Evolutionary conservation across 2,888 invertebrate genomes (phyloP), one percentile per base, ranked within the genome.

Genomic region (Platycheirus rosarum): DNA sequence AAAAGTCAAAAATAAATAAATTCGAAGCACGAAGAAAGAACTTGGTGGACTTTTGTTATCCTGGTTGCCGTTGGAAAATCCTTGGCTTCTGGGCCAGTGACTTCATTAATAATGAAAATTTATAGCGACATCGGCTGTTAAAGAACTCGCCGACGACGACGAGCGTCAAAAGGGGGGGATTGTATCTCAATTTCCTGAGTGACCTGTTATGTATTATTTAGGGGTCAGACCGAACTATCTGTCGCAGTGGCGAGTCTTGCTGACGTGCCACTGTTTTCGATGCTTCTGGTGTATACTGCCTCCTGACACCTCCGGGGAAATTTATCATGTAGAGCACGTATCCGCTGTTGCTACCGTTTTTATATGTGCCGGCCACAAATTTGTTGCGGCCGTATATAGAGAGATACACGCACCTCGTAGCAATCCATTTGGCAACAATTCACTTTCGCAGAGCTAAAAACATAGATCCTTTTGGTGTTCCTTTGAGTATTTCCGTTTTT

Each of bases 81-180:
- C 60, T 60, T 66, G 60, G 40, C 49, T 79, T 79, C 75, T 69
- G 69, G 75, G 37, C 69, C 69, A 75, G 75, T 75, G 79, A 69
- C 75, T 79, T 79, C 69, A 75, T 79, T 79, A 79, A 79, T 75
- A 79, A 79, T 75, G 75, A 79, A 60, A 79, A 79, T 75, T 75
- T 79, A 79, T 75, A 70, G 75, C 69, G 75, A 79, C 79, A 75
- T 48, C 26, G 69, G 79, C 48, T 44, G 55, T 69, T 74, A 48
- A 69, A 49, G 42, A 57, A 40, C 57, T 40, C 14, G 23, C 40
- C 18, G 2, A 8, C 1, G 2, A 23, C 23, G 6, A 26, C 48
- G 20, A 2, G 35, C 57, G 35, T 6, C 23, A 18, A 49, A 2
- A 26, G 16, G 5, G 46, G 29, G 42, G 49, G 18, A 29, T 42